phyloP scores from a whole-genome alignment of 2,113 vertebrate species.

The Coptodon bakossiorum region DNA sequence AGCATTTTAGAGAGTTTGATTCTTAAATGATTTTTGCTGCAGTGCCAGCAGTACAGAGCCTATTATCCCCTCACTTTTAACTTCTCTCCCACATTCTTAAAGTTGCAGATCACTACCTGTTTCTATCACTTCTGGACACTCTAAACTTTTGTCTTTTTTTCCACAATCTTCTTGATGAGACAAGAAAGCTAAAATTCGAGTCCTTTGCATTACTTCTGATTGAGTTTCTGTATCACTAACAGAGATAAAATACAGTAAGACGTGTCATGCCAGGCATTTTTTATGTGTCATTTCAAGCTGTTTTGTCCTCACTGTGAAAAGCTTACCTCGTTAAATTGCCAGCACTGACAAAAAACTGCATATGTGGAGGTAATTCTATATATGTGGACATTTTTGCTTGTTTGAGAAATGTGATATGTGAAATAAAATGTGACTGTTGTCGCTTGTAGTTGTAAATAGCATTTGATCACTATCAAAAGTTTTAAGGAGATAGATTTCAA shows the following conservation, averaged over 20 bases:
- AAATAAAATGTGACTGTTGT: not conserved
- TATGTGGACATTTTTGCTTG: not conserved
- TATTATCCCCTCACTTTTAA: not conserved
- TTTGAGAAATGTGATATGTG: not conserved
- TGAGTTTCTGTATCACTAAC: not conserved
- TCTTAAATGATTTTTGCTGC: not conserved
- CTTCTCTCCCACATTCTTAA: not conserved
- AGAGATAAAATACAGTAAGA: not conserved
- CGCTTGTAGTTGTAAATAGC: not conserved
- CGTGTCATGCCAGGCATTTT: not conserved
- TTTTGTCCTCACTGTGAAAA: not conserved
- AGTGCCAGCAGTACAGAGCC: not conserved
- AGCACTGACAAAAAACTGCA: not conserved
- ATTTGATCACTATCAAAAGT: not conserved
- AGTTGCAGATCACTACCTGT: not conserved
- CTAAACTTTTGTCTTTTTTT: not conserved
- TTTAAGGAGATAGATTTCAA: not conserved
- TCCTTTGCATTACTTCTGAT: not conserved
- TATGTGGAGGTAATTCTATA: not conserved
- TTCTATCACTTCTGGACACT: not conserved
- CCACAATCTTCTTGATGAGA: not conserved
- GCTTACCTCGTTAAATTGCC: not conserved
- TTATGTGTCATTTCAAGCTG: accelerated
- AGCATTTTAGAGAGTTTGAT: not conserved
- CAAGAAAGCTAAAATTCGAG: not conserved